Conservation (phyloP, 2,113 vertebrate species). For the Potamarius usumacintae region DNA sequence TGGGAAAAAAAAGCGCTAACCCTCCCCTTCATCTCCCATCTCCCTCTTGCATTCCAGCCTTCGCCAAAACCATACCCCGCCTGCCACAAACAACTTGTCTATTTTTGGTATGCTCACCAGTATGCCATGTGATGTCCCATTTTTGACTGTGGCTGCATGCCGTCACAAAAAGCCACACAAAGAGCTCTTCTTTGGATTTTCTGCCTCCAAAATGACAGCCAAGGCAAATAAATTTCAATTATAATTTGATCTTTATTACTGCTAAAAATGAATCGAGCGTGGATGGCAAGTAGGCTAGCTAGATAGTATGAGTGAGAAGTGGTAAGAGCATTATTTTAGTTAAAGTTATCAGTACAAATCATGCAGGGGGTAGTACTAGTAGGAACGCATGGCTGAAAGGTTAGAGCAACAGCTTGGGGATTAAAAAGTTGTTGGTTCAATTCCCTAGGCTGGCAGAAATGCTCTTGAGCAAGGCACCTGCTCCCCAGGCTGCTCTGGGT, state of each 20-base stretch:
- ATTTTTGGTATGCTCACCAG: not conserved
- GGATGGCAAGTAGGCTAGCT: not conserved
- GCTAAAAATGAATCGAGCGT: not conserved
- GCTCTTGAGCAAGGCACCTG: too few species aligned
- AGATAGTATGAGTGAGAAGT: not conserved
- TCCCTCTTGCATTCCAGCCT: not conserved
- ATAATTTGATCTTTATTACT: not conserved
- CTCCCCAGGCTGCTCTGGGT: too few species aligned
- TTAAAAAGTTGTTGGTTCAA: too few species aligned
- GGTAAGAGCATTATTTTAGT: not conserved
- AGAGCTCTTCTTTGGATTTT: not conserved
- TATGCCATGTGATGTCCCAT: not conserved
- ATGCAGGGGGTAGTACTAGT: not conserved
- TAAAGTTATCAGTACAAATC: not conserved
- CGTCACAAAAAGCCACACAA: not conserved
- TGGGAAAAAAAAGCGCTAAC: too few species aligned
- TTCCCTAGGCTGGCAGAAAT: too few species aligned
- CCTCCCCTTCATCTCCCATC: not conserved
- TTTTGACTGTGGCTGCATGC: not conserved
- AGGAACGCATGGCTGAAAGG: too few species aligned
- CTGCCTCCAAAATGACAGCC: not conserved
- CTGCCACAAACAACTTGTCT: not conserved
- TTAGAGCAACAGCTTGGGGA: too few species aligned
- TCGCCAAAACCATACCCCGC: not conserved
- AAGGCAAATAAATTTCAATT: not conserved